Conservation (phyloP, 2,113 vertebrate species). For the Fukomys damarensis region DNA sequence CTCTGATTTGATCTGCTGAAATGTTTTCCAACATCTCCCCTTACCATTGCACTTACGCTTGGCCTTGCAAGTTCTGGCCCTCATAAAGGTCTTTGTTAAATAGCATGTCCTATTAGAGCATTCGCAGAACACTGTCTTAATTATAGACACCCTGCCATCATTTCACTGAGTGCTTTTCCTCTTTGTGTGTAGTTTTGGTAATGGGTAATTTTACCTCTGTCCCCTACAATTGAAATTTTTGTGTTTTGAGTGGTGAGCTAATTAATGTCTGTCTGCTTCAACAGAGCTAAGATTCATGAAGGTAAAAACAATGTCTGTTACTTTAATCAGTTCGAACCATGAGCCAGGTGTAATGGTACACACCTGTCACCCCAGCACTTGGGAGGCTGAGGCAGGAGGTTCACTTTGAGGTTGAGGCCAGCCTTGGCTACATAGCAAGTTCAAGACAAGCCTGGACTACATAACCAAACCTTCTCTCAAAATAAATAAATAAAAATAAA, state of each 20-base stretch:
- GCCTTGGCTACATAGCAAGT: neutral
- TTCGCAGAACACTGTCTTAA: slow-evolving; percentile 2
- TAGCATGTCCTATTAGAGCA: neutral
- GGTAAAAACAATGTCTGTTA: neutral
- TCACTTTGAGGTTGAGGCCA: neutral
- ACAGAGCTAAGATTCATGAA: neutral
- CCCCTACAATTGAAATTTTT: neutral
- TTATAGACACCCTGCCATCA: neutral
- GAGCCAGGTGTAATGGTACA: neutral
- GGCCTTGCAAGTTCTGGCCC: neutral
- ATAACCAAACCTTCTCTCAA: neutral
- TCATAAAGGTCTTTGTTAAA: neutral
- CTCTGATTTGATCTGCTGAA: neutral
- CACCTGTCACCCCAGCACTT: neutral
- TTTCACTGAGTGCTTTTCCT: neutral
- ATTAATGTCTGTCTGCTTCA: neutral
- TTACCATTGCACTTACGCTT: neutral
- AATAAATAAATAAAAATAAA: neutral
- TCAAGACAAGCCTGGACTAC: neutral
- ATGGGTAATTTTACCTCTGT: neutral
- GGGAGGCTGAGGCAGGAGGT: neutral
- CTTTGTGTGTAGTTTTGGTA: neutral
- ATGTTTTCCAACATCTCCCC: neutral
- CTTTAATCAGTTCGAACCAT: neutral
- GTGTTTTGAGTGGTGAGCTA: neutral